Conservation (phyloP, 2,888 invertebrate genomes). For the Cryptophagus acutangulus region DNA sequence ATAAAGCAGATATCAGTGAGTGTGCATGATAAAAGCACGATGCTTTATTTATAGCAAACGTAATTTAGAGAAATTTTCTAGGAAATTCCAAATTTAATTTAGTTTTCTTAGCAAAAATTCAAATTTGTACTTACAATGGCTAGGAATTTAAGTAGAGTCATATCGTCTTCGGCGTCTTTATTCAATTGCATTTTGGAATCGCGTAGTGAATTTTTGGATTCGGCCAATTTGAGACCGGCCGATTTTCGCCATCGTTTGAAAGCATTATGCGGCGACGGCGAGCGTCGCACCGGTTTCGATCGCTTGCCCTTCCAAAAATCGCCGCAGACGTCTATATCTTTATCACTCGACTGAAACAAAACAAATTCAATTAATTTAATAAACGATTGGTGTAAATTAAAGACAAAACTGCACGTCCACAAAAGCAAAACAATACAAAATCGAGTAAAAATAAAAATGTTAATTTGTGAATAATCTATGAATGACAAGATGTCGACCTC, state of each 20-base stretch:
- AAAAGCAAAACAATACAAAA: too few relatives aligned
- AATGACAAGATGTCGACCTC: conserved; percentile 27
- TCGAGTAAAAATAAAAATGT: background rate
- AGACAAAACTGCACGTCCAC: too few relatives aligned
- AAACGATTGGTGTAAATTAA: background rate
- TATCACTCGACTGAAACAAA: conserved; percentile 45
- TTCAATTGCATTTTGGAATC: conserved; percentile 31
- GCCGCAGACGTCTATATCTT: conserved; percentile 43
- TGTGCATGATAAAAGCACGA: too few relatives aligned
- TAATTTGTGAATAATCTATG: too few relatives aligned
- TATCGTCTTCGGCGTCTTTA: conserved; percentile 43
- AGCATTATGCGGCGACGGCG: conserved; percentile 41
- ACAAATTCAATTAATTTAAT: conserved; percentile 6
- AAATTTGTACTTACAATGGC: conserved; percentile 76
- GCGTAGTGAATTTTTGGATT: background rate
- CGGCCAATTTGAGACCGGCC: background rate
- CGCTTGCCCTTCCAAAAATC: conserved; percentile 43
- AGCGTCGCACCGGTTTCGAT: conserved; percentile 34
- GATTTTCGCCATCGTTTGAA: conserved; percentile 45
- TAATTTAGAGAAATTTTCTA: too few relatives aligned
- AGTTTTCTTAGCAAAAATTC: too few relatives aligned
- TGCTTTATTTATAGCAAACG: too few relatives aligned
- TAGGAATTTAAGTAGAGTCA: conserved; percentile 64
- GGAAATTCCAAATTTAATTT: too few relatives aligned
- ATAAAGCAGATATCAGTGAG: too few relatives aligned